Base-by-base conservation (phyloP, 2,888 invertebrate species). In the Epistrophe eligans region DNA sequence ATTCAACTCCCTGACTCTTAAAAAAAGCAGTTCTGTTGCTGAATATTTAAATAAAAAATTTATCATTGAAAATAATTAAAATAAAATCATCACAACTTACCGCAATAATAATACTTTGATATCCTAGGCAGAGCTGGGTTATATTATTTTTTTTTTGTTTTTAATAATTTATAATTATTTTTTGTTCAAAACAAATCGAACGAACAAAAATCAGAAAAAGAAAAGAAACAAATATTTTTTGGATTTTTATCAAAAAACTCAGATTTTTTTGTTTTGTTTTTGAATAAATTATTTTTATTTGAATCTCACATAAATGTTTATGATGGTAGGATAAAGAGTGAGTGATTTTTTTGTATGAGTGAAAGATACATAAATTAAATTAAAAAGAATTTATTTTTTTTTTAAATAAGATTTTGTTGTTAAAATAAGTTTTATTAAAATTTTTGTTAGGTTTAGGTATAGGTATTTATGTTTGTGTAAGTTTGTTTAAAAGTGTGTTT, bases 71-170 rank as follows among this genome's bases (percentile, higher is more conserved):
- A 71, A 72, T 79, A 77, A 64, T 57, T 45, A 57, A 55, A 89
- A 80, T 62, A 55, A 66, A 88, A 55, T 58, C 67, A 72, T 74
- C 13, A 81, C 73, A 89, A 94, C 95, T 95, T 94, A 95, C 95
- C 95, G 92, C 94, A 94, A 91, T 94, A 95, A 93, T 95, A 95
- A 93, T 95, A 95, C 92, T 94, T 95, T 90, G 93, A 92, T 93
- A 95, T 95, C 95, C 95, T 94, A 93, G 95, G 95, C 92, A 95
- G 94, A 93, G 94, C 95, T 95, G 90, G 77, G 83, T 82, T 83
- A 52, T 73, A 45, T 70, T 55, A 77, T 85, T 55, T 73, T 62
- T 43, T 66, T 62, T 38, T 70, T 13, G 57, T 45, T 62, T 52
- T 60, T 60, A 58, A 50, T 52, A 80, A 19, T 77, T 74, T 66